Evolutionary conservation across 2,888 invertebrate species (phyloP).

Genomic region (Leptinotarsa tumamoca): DNA sequence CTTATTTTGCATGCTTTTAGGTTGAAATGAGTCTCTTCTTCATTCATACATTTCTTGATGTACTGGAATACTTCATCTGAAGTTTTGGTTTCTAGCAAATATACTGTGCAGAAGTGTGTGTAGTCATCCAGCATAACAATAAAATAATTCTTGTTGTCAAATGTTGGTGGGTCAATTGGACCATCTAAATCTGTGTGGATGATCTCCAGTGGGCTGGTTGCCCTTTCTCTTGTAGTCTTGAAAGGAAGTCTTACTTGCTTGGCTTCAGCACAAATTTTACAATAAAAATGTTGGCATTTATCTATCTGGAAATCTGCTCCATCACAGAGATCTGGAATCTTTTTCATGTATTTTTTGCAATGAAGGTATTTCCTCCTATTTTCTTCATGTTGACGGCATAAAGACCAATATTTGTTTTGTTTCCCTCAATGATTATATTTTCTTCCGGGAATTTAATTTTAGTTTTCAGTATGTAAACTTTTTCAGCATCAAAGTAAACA

Average conservation of each 20-base stretch:
- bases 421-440: background rate
- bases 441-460: background rate
- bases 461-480: too few relatives aligned
- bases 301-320: background rate
- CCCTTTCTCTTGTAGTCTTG: conserved; percentile 10
- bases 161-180: conserved; percentile 13
- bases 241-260: background rate
- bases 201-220: background rate
- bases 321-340: background rate
- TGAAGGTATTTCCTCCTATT: background rate
- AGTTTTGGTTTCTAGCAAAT: too few relatives aligned
- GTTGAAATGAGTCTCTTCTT: too few relatives aligned
- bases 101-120: background rate
- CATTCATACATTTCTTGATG: too few relatives aligned
- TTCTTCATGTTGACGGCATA: background rate
- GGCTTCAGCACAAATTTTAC: too few relatives aligned
- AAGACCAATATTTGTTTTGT: background rate
- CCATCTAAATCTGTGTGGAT: background rate
- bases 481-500: too few relatives aligned
- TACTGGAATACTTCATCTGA: too few relatives aligned
- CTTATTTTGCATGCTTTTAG: too few relatives aligned
- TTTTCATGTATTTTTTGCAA: background rate
- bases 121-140: background rate
- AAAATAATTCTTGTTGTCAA: conserved; percentile 3
- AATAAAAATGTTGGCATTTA: conserved; percentile 4